These are phyloP conservation scores for Micromys minutus DNA, from an alignment of 2,113 vertebrate genomes.

Conservation along the genomic window DNA sequence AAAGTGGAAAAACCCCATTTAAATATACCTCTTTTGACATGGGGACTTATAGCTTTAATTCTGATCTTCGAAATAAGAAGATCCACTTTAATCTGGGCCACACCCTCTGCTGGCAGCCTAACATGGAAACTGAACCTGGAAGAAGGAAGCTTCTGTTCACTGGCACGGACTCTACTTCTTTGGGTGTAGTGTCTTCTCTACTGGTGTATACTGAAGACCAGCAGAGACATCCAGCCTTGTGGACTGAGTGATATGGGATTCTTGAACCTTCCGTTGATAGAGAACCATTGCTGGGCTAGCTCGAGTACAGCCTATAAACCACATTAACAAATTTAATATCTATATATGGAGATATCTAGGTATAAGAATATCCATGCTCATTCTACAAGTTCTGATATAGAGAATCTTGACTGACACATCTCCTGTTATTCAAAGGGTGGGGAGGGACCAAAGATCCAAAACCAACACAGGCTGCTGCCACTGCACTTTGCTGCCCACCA, in stretches of 20 bases:
- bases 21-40: background rate
- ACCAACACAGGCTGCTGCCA: background rate
- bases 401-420: background rate
- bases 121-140: background rate
- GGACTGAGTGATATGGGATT: background rate
- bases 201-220: background rate
- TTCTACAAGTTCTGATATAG: background rate
- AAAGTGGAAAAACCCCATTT: background rate
- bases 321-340: background rate
- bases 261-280: background rate
- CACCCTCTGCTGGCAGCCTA: background rate
- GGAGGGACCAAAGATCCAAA: background rate
- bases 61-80: background rate
- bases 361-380: background rate
- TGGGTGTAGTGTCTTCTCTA: too few relatives aligned
- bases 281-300: background rate
- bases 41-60: background rate
- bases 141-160: background rate
- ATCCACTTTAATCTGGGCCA: background rate
- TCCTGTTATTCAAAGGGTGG: background rate
- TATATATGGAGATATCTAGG: background rate
- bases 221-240: background rate
- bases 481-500: background rate
- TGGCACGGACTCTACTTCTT: too few relatives aligned
- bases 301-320: background rate